Conservation (phyloP, 1,140 invertebrate species). For the Lethocerus indicus region DNA sequence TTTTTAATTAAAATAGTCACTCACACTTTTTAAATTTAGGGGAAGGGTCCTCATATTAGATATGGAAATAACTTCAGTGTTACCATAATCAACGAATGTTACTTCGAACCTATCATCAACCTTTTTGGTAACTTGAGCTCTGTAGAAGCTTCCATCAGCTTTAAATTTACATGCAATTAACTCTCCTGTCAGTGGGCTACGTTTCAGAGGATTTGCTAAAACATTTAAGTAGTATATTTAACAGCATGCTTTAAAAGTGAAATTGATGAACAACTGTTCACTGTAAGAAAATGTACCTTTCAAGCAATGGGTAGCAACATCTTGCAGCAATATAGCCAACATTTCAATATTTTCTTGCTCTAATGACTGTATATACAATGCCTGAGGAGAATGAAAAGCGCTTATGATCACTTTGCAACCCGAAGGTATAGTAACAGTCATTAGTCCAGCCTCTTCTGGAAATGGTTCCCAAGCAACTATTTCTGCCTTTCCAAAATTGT, state of each 20-base stretch:
- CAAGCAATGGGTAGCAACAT: neutral
- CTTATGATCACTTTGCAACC: neutral
- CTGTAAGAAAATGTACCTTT: too few relatives aligned
- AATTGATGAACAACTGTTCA: too few relatives aligned
- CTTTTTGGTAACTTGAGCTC: conserved; percentile 3
- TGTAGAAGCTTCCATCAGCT: conserved; percentile 3
- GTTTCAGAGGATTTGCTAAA: neutral
- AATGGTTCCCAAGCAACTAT: neutral
- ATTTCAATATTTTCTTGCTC: neutral
- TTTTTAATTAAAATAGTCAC: neutral
- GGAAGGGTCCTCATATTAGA: conserved; percentile 2
- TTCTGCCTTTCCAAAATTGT: neutral
- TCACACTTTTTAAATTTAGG: conserved; percentile 4
- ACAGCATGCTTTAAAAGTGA: too few relatives aligned
- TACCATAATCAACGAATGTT: conserved; percentile 9
- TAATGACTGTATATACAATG: conserved; percentile 2
- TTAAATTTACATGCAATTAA: neutral
- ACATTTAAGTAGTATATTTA: too few relatives aligned
- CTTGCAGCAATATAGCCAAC: neutral
- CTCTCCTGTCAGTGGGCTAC: conserved; percentile 4
- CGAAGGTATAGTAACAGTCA: neutral
- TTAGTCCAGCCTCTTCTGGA: neutral
- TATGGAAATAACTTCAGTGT: neutral
- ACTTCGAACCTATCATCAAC: conserved; percentile 5
- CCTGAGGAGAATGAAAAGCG: neutral